These are phyloP conservation scores for Sus scrofa DNA, from an alignment of 2,113 vertebrate species.

Conservation along the genomic window T2T-Sscrofa CM000822.6:54510001-54510500, in stretches of 20 bases:
- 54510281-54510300: background rate
- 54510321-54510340: background rate
- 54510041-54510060: background rate
- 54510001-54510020: conserved; percentile 36
- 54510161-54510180: background rate
- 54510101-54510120: background rate
- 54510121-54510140: background rate
- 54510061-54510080: background rate
- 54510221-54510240: background rate
- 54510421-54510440: conserved; percentile 15
- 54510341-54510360: background rate
- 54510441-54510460: background rate
- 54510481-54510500: background rate
- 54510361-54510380: background rate
- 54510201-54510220: background rate
- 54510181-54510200: background rate
- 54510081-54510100: background rate
- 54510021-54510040: background rate
- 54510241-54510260: background rate
- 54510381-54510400: background rate
- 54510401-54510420: background rate
- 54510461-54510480: background rate
- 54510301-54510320: background rate
- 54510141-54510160: background rate
- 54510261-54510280: background rate